Evolutionary conservation across 2,113 vertebrate species (phyloP).

Genomic region (Calyptommatus sinebrachiatus): DNA sequence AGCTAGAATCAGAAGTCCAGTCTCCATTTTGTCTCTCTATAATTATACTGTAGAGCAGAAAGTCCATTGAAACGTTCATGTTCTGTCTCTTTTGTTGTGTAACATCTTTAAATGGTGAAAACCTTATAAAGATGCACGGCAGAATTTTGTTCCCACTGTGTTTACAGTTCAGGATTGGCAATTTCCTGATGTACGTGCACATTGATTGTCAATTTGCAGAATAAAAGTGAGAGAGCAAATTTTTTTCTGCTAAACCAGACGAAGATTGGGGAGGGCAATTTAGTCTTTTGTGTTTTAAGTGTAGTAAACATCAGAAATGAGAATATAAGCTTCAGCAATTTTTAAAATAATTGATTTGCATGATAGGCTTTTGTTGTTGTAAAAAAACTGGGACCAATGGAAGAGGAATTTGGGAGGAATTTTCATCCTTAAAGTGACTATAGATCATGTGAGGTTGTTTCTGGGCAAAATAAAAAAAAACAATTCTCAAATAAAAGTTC

Average conservation of each 20-base stretch:
- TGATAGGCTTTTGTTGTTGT: not conserved
- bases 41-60: conserved; percentile 43
- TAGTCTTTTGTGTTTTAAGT: not conserved
- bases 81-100: conserved; percentile 42
- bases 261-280: not conserved
- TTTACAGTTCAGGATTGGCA: conserved; percentile 17
- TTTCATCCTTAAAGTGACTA: not conserved
- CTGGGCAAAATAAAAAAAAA: not conserved
- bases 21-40: conserved; percentile 22
- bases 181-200: conserved; percentile 31
- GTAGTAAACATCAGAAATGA: not conserved
- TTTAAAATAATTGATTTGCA: not conserved
- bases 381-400: not conserved
- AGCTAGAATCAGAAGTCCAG: conserved; percentile 19
- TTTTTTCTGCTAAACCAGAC: not conserved
- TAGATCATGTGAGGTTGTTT: not conserved
- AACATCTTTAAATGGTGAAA: conserved; percentile 52
- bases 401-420: not conserved
- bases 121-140: conserved; percentile 35
- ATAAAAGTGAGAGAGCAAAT: not conserved
- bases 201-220: conserved; percentile 1
- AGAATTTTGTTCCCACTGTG: conserved; percentile 30
- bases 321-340: not conserved
- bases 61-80: conserved; percentile 44
- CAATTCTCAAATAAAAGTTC: too few relatives aligned